These are phyloP conservation scores for Anas platyrhynchos DNA, from an alignment of 2,113 vertebrate species.

Conservation along the genomic window DNA sequence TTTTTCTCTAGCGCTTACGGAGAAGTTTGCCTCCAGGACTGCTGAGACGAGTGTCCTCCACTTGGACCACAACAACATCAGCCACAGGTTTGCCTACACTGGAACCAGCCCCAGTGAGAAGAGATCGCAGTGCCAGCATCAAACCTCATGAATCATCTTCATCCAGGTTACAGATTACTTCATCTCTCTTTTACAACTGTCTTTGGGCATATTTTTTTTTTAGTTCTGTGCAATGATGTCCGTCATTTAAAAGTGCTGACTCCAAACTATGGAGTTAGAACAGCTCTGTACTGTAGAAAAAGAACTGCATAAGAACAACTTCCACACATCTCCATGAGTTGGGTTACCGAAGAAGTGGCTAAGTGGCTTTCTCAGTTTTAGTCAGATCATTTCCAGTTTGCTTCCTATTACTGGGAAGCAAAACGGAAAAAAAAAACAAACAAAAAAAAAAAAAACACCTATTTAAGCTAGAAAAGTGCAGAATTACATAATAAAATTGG, in stretches of 20 bases:
- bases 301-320: neutral
- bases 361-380: neutral
- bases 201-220: neutral
- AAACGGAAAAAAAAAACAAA: neutral
- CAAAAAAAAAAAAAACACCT: neutral
- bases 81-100: constrained; percentile 95
- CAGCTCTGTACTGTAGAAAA: too few relatives aligned
- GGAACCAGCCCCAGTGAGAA: constrained; percentile 91
- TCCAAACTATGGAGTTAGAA: neutral
- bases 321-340: neutral
- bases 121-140: constrained; percentile 91
- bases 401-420: neutral
- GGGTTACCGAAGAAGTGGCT: neutral
- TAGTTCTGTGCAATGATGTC: neutral
- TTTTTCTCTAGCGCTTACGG: constrained; percentile 84
- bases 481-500: neutral
- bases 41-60: constrained; percentile 91
- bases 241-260: neutral
- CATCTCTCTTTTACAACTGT: neutral
- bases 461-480: neutral
- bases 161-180: constrained; percentile 79
- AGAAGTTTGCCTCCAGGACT: constrained; percentile 90
- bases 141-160: constrained; percentile 87
- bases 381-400: neutral
- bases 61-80: constrained; percentile 98